Conservation (phyloP, 2,888 invertebrate genomes). For the Amblyjoppa fuscipennis region DNA sequence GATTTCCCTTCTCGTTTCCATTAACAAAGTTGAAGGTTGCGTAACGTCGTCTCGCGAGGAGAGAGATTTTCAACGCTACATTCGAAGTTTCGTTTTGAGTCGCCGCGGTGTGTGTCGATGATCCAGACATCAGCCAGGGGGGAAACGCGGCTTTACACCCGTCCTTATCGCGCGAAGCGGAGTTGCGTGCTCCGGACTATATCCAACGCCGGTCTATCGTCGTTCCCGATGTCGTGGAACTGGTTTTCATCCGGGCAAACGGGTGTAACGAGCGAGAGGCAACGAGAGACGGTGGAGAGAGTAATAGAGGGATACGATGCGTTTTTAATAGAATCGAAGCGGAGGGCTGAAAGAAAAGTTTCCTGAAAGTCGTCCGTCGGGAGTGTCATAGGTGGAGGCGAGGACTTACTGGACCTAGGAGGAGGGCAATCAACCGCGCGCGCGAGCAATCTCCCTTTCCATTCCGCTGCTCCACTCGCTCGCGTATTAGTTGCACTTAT, state of each 20-base stretch:
- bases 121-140: slow-evolving; percentile 25
- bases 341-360: slow-evolving; percentile 54
- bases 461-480: slow-evolving; percentile 30
- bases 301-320: slow-evolving; percentile 1
- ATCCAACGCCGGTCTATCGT: slow-evolving; percentile 40
- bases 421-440: slow-evolving; percentile 68
- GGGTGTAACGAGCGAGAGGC: slow-evolving; percentile 27
- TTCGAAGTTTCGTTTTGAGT: slow-evolving; percentile 2
- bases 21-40: background rate
- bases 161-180: background rate
- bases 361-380: slow-evolving; percentile 66
- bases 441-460: slow-evolving; percentile 29
- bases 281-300: background rate
- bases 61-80: background rate
- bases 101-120: slow-evolving; percentile 6
- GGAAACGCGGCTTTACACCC: slow-evolving; percentile 10
- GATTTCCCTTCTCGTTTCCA: background rate
- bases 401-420: slow-evolving; percentile 51
- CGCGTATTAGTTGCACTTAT: slow-evolving; percentile 39
- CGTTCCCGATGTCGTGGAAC: slow-evolving; percentile 60
- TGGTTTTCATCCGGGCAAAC: slow-evolving; percentile 69
- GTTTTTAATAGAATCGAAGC: slow-evolving; percentile 62
- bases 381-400: slow-evolving; percentile 62
- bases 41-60: background rate
- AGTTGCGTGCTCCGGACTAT: slow-evolving; percentile 35